Evolutionary conservation across 1,140 invertebrate genomes (phyloP).

Genomic region (Hyles vespertilio): DNA sequence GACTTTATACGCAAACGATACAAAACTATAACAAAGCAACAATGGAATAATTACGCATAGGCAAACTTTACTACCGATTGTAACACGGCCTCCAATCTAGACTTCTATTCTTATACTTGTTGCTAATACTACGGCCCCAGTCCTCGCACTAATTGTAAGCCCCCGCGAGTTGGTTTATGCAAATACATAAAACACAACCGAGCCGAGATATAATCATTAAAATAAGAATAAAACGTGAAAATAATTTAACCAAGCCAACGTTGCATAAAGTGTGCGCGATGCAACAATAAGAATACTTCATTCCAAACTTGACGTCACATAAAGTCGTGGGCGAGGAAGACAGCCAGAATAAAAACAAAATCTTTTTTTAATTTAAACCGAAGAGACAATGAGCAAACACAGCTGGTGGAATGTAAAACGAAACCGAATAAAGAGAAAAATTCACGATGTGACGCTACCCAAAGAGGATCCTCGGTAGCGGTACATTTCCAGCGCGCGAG

Average conservation of each 20-base stretch:
- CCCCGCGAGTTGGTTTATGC: no score
- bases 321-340: slow-evolving; percentile 64
- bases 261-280: slow-evolving; percentile 51
- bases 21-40: no score
- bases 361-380: slow-evolving; percentile 62
- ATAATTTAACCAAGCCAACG: slow-evolving; percentile 67
- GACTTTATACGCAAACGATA: slow-evolving; percentile 8
- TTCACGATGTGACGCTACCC: slow-evolving; percentile 38
- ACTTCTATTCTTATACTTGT: no score
- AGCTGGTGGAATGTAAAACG: slow-evolving; percentile 71
- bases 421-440: slow-evolving; percentile 40
- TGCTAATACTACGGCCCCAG: no score
- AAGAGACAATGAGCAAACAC: slow-evolving; percentile 72
- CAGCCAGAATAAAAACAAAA: slow-evolving; percentile 51
- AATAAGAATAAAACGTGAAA: slow-evolving; percentile 55
- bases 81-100: no score
- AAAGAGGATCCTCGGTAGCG: slow-evolving; percentile 42
- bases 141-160: no score
- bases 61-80: no score
- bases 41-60: no score
- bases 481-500: slow-evolving; percentile 23
- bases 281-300: slow-evolving; percentile 67
- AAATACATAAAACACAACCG: not conserved
- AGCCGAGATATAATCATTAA: slow-evolving; percentile 23
- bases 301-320: slow-evolving; percentile 70